Evolutionary conservation across 2,797 vertebrate species (phyloP), one percentile per base, ranked within the genome.

Genomic region (Potorous gilbertii): DNA sequence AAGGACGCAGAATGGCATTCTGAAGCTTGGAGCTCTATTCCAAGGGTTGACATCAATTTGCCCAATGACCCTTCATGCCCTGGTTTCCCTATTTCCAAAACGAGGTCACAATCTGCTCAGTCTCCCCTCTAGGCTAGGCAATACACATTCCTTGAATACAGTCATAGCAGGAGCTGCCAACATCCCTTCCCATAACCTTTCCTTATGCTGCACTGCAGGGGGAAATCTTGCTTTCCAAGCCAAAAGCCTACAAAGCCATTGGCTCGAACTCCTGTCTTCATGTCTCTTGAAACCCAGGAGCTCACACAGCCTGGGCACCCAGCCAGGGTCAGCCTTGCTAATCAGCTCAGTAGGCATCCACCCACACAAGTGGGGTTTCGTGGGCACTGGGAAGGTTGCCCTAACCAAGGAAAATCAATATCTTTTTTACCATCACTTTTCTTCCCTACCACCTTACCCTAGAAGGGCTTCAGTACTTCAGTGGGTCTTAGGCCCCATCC

Each of bases 271-370:
- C 62, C 55, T 27, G 2, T 62, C 74, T 54, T 28, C 56, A 55
- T 66, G 92, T 94, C 57, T 59, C 91, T 27, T 57, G 40, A 81
- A 93, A 21, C 81, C 90, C 54, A 54, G 24, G 57, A 55, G 81
- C 54, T 87, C 89, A 87, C 74, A 27, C 74, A 87, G 50, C 27
- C 59, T 90, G 56, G 46, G 59, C 87, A 90, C 40, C 21, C 40
- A 74, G 50, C 55, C 6, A 93, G 56, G 92, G 11, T 56, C 62
- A 3, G 21, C 29, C 31, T 92, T 54, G 62, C n/a, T 31, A 90
- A 14, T 87, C 74, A 87, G 40, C 40, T 87, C 74, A 27, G 74
- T 87, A 27, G 40, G 74, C 74, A 87, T 87, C 74, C 40, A 87
- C 74, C 74, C 74, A 87, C 74, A 87, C 74, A 87, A 87, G 21